Evolutionary conservation across 2,113 vertebrate species (phyloP).

Genomic region (Copsychus sechellarum): DNA sequence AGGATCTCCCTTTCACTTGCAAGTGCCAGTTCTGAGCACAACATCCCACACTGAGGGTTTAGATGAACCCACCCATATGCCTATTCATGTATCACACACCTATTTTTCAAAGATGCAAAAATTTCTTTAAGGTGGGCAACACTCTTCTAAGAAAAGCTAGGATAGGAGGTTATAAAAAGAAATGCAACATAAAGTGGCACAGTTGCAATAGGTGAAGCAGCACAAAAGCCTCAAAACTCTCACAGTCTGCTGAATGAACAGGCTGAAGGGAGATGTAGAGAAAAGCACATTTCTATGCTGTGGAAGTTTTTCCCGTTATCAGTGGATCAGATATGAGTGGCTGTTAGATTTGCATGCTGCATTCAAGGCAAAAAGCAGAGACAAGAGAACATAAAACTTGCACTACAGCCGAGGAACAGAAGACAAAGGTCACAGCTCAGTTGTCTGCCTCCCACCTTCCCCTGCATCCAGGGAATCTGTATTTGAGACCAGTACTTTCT

Average conservation of each 20-base stretch:
- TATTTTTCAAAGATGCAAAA: not conserved
- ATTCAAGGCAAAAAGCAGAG: not conserved
- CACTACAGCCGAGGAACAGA: not conserved
- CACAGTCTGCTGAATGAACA: fast-evolving
- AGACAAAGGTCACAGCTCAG: not conserved
- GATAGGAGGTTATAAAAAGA: not conserved
- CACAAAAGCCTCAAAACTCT: not conserved
- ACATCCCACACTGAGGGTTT: not conserved
- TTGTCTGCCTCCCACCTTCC: not conserved
- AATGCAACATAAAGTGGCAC: not conserved
- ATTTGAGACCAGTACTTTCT: not conserved
- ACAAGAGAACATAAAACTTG: not conserved
- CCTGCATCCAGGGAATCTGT: not conserved
- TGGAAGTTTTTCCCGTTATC: not conserved
- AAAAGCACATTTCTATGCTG: not conserved
- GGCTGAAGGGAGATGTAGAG: not conserved
- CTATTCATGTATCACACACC: not conserved
- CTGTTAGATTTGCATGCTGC: not conserved
- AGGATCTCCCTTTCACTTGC: not conserved
- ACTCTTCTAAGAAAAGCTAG: not conserved
- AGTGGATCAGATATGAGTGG: not conserved
- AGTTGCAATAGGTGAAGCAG: fast-evolving
- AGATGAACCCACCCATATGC: not conserved
- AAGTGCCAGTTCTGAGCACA: not conserved
- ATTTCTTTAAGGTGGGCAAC: not conserved